Base-by-base conservation (phyloP, 1,140 invertebrate species). In the Magallana ariakensis region DNA sequence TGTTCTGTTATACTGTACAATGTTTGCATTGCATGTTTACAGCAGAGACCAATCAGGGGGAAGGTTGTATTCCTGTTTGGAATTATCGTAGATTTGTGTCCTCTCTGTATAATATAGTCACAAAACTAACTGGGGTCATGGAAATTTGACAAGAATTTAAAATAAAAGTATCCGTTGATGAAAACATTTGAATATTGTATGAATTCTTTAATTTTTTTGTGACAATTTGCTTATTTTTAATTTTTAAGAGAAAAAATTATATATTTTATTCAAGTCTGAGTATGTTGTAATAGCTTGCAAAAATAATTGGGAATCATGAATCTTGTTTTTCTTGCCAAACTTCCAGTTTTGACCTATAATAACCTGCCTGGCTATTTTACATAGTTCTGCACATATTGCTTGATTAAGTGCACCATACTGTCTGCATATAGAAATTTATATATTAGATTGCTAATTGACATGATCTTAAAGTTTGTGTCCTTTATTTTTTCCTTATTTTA, bases 1-100 rank as follows among this genome's bases (percentile, higher is more conserved):
- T 75, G 66, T 75, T 46, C 33, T 46, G 33, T 46, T 46, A 46
- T 46, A 46, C 33, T 46, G 33, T 46, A 46, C 33, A 46, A 46
- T 75, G 66, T 75, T 75, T 75, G 33, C 66, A 33, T 75, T 75
- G 66, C 66, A 75, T 75, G 66, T 75, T 33, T 26, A 75, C 66
- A 75, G 66, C 9, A 13, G 22, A 75, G 13, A 19, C 22, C 10
- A 75, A 33, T 75, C 66, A 75, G 66, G 66, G 66, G 11, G 22
- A 75, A 75, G 66, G 66, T 75, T 75, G 66, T 75, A 75, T 75
- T 75, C 22, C 22, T 26, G 66, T 26, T 33, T 75, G 11, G 33
- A 13, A 13, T 70, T 11, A 0, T 19, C 19, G 8, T 75, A 1
- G 22, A 75, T 10, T 4, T 26, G 22, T 75, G 22, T 3, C 33